Evolutionary conservation across 2,888 invertebrate genomes (phyloP), one percentile per base, ranked within the genome.

Genomic region (Lasioglossum malachurum): DNA sequence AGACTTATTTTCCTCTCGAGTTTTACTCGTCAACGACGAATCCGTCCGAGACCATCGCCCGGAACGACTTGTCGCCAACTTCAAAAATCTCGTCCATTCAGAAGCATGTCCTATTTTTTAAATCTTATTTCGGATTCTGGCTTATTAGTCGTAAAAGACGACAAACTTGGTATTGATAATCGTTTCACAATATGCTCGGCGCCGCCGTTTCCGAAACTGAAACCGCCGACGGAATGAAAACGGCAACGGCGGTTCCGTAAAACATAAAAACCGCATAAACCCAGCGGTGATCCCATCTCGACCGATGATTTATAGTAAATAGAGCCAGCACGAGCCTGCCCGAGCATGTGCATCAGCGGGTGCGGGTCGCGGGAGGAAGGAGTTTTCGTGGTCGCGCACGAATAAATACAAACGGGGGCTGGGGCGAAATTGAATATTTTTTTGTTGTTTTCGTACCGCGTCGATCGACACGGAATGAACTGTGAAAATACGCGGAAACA

Each of bases 401-500:
- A 74, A 80, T 75, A 75, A 80, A 86, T 57, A 80, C 64, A n/a
- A 38, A 49, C 67, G 31, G 23, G 31, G 49, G 1, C 49, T 19
- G 41, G 12, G 71, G 46, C 12, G 57, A 84, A 84, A 84, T 75
- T 71, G 75, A 81, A 78, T 84, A 73, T 74, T 78, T 84, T 69
- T 75, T 79, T 75, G 78, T 71, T 69, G 69, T 35, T 69, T 69
- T 69, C 41, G 19, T 53, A 44, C 27, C 12, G 5, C 7, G 44
- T 19, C 73, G 27, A 75, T 80, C 80, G 77, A 78, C 69, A 71
- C 35, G 78, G 76, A 75, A 83, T 81, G 83, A 83, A 86, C 78
- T 64, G 80, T 81, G 87, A 79, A 84, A 80, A 87, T 81, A 87
- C 64, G 57, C 64, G 80, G 53, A 71, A 75, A 75, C 69, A 46